A percentile compares a stretch with the other conserved stretches of the same genome.
Conservation (phyloP, 2,888 invertebrate genomes). For the Pollenia griseotomentosa region DNA sequence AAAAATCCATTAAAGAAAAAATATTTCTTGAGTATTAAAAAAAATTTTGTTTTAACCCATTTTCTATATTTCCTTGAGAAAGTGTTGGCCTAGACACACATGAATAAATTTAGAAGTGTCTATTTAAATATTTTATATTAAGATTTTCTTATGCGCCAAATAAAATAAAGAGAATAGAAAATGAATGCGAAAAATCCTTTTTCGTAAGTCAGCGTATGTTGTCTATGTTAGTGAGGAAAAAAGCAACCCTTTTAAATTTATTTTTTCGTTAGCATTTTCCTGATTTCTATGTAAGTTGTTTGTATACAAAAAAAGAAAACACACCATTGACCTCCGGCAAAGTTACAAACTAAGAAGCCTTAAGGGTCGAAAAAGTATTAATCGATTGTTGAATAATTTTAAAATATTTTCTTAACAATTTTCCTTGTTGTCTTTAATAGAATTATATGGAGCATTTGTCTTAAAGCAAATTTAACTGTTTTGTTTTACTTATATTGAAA, state of each 20-base stretch:
- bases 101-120: conserved; percentile 31
- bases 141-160: neutral
- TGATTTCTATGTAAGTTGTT: neutral
- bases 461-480: neutral
- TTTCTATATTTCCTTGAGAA: neutral
- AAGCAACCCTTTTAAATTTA: neutral
- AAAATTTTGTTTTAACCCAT: neutral
- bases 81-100: conserved; percentile 54
- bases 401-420: conserved; percentile 30
- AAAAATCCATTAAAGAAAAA: neutral
- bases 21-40: neutral
- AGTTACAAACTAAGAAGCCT: neutral
- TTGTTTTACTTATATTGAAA: no score
- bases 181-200: conserved; percentile 12
- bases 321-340: no score
- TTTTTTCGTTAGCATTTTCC: neutral
- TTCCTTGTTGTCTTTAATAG: neutral
- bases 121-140: neutral
- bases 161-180: neutral
- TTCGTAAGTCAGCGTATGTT: neutral
- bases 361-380: conserved; percentile 23
- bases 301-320: conserved; percentile 19
- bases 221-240: neutral
- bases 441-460: neutral
- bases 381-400: conserved; percentile 24